A percentile compares a stretch with the other conserved stretches of the same genome.
These are phyloP conservation scores for Willowsia nigromaculata DNA, from an alignment of 2,888 invertebrate species.

Conservation along the genomic window DNA sequence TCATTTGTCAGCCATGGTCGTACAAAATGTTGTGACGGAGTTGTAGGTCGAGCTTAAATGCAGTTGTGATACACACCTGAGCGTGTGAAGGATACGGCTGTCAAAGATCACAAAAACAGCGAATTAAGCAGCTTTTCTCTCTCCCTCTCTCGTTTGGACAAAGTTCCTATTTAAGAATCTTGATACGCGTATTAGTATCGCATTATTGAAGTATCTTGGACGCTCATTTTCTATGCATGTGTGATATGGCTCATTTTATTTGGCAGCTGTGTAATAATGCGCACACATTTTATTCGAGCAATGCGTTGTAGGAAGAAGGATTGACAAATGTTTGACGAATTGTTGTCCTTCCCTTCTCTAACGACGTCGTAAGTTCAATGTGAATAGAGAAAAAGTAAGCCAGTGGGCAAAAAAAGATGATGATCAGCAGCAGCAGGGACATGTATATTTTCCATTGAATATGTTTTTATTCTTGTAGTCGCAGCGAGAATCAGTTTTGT, in stretches of 20 bases:
- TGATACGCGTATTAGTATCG: constrained; percentile 43
- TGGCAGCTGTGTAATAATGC: constrained; percentile 24
- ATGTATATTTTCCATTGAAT: constrained; percentile 39
- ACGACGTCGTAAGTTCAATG: not conserved
- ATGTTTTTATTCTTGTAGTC: constrained; percentile 28
- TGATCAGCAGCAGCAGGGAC: constrained; percentile 31
- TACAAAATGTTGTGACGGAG: constrained; percentile 32
- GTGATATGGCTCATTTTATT: not conserved
- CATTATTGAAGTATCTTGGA: constrained; percentile 17
- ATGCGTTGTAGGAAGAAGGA: constrained; percentile 50
- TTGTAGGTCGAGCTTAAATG: not conserved
- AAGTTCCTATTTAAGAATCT: constrained; percentile 18
- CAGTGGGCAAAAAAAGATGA: constrained; percentile 55
- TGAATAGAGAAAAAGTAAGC: constrained; percentile 44
- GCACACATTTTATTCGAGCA: constrained; percentile 6
- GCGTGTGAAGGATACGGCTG: constrained; percentile 60
- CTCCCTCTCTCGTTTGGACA: constrained; percentile 53
- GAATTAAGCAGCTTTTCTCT: constrained; percentile 71
- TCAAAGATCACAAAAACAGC: constrained; percentile 59
- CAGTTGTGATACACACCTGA: constrained; percentile 39
- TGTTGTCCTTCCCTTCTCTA: constrained; percentile 69
- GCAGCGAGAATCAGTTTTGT: constrained; percentile 37
- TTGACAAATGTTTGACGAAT: constrained; percentile 78
- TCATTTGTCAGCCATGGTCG: constrained; percentile 57
- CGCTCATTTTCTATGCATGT: constrained; percentile 32